Evolutionary conservation across 2,888 invertebrate species (phyloP).

Genomic region (Ariolimax columbianus): DNA sequence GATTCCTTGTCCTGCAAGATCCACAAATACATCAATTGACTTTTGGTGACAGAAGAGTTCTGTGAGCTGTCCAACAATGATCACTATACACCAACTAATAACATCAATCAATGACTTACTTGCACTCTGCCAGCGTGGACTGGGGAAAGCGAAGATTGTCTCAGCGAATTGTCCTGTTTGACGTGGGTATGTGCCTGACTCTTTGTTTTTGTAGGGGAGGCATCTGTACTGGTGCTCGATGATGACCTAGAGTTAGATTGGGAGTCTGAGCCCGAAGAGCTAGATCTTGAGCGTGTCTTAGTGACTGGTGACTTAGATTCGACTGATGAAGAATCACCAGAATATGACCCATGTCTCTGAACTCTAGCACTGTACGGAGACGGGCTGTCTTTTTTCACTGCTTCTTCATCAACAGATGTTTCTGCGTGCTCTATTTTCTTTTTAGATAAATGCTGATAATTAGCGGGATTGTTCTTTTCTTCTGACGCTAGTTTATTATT

Average conservation of each 20-base stretch:
- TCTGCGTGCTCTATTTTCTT: neutral
- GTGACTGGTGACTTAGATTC: constrained; percentile 58
- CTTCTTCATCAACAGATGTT: neutral
- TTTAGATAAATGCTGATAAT: neutral
- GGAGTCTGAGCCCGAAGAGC: constrained; percentile 42
- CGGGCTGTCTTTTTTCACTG: neutral
- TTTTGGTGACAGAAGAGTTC: no score
- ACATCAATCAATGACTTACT: neutral
- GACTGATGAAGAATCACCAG: constrained; percentile 46
- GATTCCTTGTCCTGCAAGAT: no score
- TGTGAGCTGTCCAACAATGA: no score
- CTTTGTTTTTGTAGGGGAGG: neutral
- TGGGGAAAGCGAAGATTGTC: neutral
- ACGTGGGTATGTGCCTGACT: neutral
- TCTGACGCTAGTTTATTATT: constrained; percentile 23
- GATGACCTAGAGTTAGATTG: constrained; percentile 60
- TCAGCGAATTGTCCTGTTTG: neutral
- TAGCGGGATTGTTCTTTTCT: neutral
- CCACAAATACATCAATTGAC: no score
- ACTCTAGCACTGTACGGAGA: neutral
- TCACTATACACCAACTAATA: no score
- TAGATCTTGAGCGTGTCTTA: constrained; percentile 8
- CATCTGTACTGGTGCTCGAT: constrained; percentile 55
- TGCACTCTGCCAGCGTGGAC: neutral
- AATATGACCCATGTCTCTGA: constrained; percentile 1